These are phyloP conservation scores for Ctena decussata DNA, from an alignment of 2,888 invertebrate species.

Conservation along the genomic window DNA sequence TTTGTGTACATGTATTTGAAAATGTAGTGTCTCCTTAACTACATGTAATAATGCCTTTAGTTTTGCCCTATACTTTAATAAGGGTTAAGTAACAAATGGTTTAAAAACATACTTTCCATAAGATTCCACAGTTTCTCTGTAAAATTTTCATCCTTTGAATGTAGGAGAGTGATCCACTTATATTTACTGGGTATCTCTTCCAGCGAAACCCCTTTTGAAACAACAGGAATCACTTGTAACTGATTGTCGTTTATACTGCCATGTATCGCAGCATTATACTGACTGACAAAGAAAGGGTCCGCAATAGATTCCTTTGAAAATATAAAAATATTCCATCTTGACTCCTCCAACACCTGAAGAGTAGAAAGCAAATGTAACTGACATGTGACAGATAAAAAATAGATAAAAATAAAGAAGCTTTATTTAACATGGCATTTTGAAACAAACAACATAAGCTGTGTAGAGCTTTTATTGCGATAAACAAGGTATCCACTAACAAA, in stretches of 20 bases:
- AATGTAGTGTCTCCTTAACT: no score
- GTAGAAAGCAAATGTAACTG: no score
- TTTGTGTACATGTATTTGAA: no score
- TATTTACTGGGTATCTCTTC: slow-evolving; percentile 32
- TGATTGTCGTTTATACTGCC: slow-evolving; percentile 15
- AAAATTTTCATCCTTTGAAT: slow-evolving; percentile 24
- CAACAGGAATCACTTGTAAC: slow-evolving; percentile 50
- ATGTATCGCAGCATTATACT: slow-evolving; percentile 21
- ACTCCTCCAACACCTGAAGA: slow-evolving; percentile 9
- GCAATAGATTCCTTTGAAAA: slow-evolving; percentile 29
- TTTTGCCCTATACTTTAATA: no score
- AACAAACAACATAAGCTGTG: no score
- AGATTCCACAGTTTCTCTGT: slow-evolving; percentile 26
- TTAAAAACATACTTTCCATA: slow-evolving; percentile 46
- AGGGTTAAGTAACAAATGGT: no score
- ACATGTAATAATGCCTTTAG: no score
- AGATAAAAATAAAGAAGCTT: no score
- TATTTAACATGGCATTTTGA: no score
- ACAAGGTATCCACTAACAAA: no score
- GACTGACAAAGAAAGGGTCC: background rate
- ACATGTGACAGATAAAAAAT: no score
- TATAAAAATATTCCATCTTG: slow-evolving; percentile 51
- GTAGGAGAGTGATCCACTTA: slow-evolving; percentile 29
- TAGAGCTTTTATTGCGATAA: no score
- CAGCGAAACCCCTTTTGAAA: slow-evolving; percentile 26